Conservation (phyloP, 2,888 invertebrate genomes). For the Pachycephus smyrnensis region DNA sequence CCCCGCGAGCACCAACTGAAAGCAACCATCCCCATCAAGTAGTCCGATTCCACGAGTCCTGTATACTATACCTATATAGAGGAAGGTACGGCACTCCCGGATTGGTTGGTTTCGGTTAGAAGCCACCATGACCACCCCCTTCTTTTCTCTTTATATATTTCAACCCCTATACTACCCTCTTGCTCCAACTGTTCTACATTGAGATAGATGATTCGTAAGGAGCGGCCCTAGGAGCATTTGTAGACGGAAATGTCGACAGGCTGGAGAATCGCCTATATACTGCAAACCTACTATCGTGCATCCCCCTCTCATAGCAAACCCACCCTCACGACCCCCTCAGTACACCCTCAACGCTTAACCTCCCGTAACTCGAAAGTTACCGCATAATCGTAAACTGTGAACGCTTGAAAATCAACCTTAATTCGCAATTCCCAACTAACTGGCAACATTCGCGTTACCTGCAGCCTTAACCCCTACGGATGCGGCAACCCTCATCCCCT, state of each 20-base stretch:
- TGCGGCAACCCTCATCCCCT: background rate
- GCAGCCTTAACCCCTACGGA: background rate
- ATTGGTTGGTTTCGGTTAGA: background rate
- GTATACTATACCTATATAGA: background rate
- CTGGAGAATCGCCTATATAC: background rate
- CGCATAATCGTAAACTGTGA: background rate
- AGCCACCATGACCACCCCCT: background rate
- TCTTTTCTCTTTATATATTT: background rate
- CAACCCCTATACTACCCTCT: background rate
- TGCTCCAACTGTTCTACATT: slow-evolving; percentile 8
- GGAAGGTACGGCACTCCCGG: background rate
- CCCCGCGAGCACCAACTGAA: slow-evolving; percentile 10
- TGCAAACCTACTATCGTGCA: background rate
- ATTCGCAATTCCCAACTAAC: background rate
- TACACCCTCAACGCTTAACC: background rate
- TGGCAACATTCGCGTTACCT: background rate
- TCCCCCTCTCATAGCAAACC: background rate
- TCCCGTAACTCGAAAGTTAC: background rate
- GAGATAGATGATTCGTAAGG: slow-evolving; percentile 20
- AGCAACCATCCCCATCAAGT: background rate
- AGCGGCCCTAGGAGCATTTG: background rate
- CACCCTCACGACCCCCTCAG: background rate
- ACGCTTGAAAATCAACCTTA: background rate
- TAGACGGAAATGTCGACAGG: background rate
- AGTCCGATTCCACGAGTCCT: background rate